phyloP scores from a whole-genome alignment of 1,140 invertebrate genomes.

The Drosophila santomea region DNA sequence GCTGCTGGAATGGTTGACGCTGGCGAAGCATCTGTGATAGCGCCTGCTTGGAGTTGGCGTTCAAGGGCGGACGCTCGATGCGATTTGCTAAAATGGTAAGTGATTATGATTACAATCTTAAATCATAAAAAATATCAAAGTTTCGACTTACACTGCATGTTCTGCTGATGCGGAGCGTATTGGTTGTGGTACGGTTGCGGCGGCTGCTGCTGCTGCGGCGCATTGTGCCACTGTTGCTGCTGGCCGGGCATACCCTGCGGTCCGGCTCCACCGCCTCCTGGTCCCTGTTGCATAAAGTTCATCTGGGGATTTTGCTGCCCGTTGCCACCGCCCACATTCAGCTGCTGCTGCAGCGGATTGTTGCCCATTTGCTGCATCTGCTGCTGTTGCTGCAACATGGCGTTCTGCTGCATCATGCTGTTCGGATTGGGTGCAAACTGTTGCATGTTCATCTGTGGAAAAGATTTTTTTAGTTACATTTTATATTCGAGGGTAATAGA shows the following conservation, averaged over 20 bases:
- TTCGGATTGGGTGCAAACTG: constrained; percentile 78
- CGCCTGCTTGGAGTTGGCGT: constrained; percentile 92
- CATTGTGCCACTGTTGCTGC: constrained; percentile 70
- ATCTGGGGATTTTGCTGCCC: constrained; percentile 77
- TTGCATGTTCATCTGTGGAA: constrained; percentile 71
- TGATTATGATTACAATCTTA: not conserved
- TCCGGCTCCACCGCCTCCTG: constrained; percentile 56
- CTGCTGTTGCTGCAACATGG: constrained; percentile 75
- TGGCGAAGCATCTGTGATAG: constrained; percentile 93
- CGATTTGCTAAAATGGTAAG: constrained; percentile 86
- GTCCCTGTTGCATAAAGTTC: constrained; percentile 73
- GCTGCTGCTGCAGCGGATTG: constrained; percentile 75
- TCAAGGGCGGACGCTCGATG: constrained; percentile 88
- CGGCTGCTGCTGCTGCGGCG: constrained; percentile 74
- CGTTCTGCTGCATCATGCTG: constrained; percentile 75
- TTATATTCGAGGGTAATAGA: too few relatives aligned
- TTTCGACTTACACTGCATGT: constrained; percentile 62
- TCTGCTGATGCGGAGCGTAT: constrained; percentile 66
- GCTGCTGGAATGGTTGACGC: constrained; percentile 86
- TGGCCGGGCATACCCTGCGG: constrained; percentile 64
- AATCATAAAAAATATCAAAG: not conserved
- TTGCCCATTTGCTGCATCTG: constrained; percentile 68
- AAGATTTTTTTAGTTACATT: not conserved
- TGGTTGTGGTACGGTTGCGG: constrained; percentile 74
- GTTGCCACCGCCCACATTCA: constrained; percentile 67